These are phyloP conservation scores for Drosophila bocki DNA, from an alignment of 1,140 invertebrate genomes.

Conservation along the genomic window DNA sequence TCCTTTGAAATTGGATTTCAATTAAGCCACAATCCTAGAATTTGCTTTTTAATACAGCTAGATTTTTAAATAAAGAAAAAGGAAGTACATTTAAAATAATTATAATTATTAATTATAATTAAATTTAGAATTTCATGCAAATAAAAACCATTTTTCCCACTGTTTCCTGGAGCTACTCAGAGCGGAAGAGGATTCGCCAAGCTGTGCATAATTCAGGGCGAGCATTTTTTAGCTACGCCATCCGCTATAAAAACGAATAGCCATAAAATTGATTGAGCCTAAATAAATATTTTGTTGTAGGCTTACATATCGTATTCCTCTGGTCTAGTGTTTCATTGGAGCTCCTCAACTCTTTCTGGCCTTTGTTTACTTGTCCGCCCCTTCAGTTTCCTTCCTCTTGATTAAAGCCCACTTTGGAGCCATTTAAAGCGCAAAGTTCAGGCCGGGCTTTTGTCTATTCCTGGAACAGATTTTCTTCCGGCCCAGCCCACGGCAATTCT, in stretches of 20 bases:
- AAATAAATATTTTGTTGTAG: slow-evolving; percentile 69
- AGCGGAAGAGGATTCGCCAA: slow-evolving; percentile 33
- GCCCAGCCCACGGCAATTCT: slow-evolving; percentile 25
- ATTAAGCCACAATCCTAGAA: background rate
- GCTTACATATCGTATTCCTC: slow-evolving; percentile 20
- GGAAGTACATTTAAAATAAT: too few species aligned
- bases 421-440: slow-evolving; percentile 63
- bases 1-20: background rate
- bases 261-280: slow-evolving; percentile 79
- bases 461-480: slow-evolving; percentile 16
- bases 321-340: slow-evolving; percentile 18
- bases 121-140: too few species aligned
- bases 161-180: too few species aligned
- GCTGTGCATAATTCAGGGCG: slow-evolving; percentile 65
- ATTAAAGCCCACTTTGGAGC: slow-evolving; percentile 3
- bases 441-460: slow-evolving; percentile 47
- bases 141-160: too few species aligned
- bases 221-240: slow-evolving; percentile 37
- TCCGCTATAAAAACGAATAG: slow-evolving; percentile 65
- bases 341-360: slow-evolving; percentile 35
- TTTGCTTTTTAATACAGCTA: background rate
- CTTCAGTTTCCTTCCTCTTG: slow-evolving; percentile 23
- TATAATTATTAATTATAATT: too few species aligned
- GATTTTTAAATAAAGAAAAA: too few species aligned
- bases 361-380: slow-evolving; percentile 39